phyloP scores from a whole-genome alignment of 2,797 vertebrate genomes.

The Nyctibius grandis region DNA sequence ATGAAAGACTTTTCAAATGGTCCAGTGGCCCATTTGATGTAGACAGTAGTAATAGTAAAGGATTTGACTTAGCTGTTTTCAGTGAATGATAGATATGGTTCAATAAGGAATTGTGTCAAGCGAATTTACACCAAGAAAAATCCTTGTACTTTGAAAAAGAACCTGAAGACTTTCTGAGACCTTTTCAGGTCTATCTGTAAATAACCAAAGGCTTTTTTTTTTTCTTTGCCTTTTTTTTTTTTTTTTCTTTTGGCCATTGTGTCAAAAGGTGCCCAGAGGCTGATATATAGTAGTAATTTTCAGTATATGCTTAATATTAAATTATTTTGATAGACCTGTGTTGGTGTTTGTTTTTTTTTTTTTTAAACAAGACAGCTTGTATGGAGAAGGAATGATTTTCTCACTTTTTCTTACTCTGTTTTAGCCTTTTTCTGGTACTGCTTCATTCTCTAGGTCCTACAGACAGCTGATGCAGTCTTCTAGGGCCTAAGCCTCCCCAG shows the following conservation, averaged over 20 bases:
- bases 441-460: background rate
- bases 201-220: background rate
- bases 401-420: background rate
- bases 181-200: background rate
- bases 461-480: background rate
- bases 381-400: background rate
- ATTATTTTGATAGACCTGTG: background rate
- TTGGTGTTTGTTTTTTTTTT: background rate
- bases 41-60: background rate
- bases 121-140: background rate
- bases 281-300: background rate
- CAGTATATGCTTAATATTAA: background rate
- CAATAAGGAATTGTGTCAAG: background rate
- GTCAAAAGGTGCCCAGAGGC: background rate
- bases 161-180: background rate
- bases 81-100: background rate
- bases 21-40: background rate
- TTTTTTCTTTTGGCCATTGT: background rate
- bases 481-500: background rate
- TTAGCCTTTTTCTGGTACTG: background rate
- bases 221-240: no score
- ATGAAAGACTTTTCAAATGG: background rate
- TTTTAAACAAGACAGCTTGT: background rate
- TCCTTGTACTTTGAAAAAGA: background rate
- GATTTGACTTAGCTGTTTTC: background rate